Evolutionary conservation across 2,113 vertebrate species (phyloP), one percentile per base, ranked within the genome.

Genomic region (Vulpes lagopus): DNA sequence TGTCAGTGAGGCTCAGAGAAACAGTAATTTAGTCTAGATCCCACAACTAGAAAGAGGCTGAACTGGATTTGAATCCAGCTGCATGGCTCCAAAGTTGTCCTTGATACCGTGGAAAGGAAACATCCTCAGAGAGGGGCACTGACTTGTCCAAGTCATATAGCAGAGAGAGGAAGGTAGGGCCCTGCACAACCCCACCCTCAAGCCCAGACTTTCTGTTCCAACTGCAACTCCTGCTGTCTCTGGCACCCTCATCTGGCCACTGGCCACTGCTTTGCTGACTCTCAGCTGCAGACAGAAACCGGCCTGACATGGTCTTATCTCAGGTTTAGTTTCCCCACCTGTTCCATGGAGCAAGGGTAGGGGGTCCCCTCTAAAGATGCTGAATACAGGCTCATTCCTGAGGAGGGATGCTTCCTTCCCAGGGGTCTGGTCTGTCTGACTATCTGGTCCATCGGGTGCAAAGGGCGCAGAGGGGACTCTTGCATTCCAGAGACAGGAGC

Each of bases 191-290:
- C 11, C 27, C 5, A 60, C 11, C 15, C 57, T 22, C 43, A 25
- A 55, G 38, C 38, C 12, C 57, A 35, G 74, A 14, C 67, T 35
- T 27, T 22, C 8, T 0, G 20, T 16, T 17, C 5, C 1, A 1
- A 35, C 25, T 11, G 73, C 2, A 0, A 35, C 65, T 62, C 49
- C 12, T 38, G 32, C 64, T 95, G 76, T 91, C 86, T 96, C 64
- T 96, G 96, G 95, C 35, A 64, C 95, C 97, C 97, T 94, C 96
- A 0, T 91, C 90, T 86, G 97, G 87, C 76, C 64, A 88, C 55
- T 90, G 30, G 8, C 3, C 5, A 8, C 27, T 57, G 25, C 84
- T 97, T 6, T 60, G 62, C 43, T 4, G 65, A 71, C 43, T 8
- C 35, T 27, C 51, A 5, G 8, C 19, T 3, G 17, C 17, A 8